These are phyloP conservation scores for Clytia hemisphaerica DNA, from an alignment of 30 jellyfish, hydroid and myxozoan species.

Conservation along the genomic window DNA sequence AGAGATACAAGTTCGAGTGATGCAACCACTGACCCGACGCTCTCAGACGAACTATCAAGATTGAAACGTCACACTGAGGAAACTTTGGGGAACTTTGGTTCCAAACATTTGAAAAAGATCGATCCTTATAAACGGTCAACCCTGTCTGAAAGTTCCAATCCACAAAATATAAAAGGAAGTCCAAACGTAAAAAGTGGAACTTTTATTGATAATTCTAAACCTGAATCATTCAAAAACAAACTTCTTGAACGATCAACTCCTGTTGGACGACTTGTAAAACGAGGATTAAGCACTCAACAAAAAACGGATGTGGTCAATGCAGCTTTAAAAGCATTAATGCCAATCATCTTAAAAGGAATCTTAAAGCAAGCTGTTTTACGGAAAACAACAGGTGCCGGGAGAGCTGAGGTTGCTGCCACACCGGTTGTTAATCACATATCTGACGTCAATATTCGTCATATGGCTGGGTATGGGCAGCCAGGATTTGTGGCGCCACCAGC, in stretches of 20 bases:
- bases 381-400: no score
- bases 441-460: slow-evolving; percentile 5
- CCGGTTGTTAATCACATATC: background rate
- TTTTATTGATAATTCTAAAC: background rate
- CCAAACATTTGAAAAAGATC: no score
- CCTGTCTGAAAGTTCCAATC: no score
- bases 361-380: slow-evolving; percentile 1
- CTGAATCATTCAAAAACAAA: background rate
- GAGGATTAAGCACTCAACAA: background rate
- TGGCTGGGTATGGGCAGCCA: slow-evolving; percentile 26
- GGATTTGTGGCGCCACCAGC: background rate
- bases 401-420: background rate
- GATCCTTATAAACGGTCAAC: no score
- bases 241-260: background rate
- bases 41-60: slow-evolving; percentile 4
- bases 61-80: background rate
- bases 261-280: background rate
- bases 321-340: slow-evolving; percentile 19
- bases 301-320: slow-evolving; percentile 19
- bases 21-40: no score
- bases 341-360: slow-evolving; percentile 17
- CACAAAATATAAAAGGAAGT: no score
- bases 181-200: no score
- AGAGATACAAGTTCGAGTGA: no score
- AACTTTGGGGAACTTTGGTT: no score